Percentiles rank a stretch among this genome's conserved stretches.
Conservation (phyloP, 2,113 vertebrate species). For the Raja brachyura region DNA sequence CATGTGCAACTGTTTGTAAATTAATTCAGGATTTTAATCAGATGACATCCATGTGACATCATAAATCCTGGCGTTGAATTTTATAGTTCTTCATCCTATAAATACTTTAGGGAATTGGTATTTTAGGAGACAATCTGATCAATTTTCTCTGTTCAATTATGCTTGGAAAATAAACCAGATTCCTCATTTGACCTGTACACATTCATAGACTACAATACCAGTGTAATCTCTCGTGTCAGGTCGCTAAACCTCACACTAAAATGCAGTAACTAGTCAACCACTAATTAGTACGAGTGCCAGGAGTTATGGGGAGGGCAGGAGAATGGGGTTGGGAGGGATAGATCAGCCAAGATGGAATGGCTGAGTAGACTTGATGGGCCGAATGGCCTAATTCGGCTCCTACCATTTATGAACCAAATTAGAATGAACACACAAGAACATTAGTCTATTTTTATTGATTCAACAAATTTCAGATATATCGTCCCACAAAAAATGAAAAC, state of each 20-base stretch:
- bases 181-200: background rate
- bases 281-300: too few relatives aligned
- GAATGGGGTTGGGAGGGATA: too few relatives aligned
- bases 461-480: conserved; percentile 4
- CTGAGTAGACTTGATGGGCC: too few relatives aligned
- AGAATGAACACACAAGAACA: conserved; percentile 8
- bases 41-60: background rate
- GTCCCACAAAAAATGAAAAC: conserved; percentile 10
- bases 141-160: background rate
- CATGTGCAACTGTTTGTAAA: background rate
- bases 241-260: background rate
- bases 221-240: background rate
- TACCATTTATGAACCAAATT: background rate
- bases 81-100: background rate
- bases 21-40: background rate
- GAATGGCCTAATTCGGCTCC: too few relatives aligned
- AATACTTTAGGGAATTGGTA: background rate
- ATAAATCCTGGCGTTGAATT: background rate
- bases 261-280: background rate
- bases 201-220: background rate
- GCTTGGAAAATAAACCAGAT: background rate
- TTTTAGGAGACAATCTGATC: background rate
- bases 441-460: conserved; percentile 19
- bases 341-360: too few relatives aligned
- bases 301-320: too few relatives aligned